Evolutionary conservation across 2,888 invertebrate genomes (phyloP), one percentile per base, ranked within the genome.

Genomic region (Athetis lepigone): DNA sequence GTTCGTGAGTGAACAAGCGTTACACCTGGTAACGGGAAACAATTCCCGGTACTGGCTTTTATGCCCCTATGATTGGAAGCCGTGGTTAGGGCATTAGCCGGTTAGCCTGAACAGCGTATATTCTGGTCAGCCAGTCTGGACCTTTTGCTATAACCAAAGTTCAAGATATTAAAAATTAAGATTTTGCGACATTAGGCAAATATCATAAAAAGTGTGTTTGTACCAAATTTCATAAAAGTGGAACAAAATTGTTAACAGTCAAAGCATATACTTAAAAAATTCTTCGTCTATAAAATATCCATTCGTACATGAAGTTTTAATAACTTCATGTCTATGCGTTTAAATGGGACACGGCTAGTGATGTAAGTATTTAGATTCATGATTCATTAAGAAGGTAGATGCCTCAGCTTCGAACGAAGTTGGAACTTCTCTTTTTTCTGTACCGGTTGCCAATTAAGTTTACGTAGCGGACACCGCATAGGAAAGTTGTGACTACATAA

Each of bases 351-450:
- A 56, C 37, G 55, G 39, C 45, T 46, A 60, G 63, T 54, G 23
- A 51, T 29, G 43, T 58, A 45, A 70, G 55, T 55, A 63, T 57
- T 57, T 66, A 62, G 66, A 70, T 66, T 70, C 70, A 67, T 75
- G 71, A 67, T 60, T 70, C 67, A 75, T 75, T 75, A 75, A 71
- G 64, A 59, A 64, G 45, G 46, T 66, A 56, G 62, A 75, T 70
- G 49, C 55, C 39, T 64, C 52, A 56, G 55, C 71, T 61, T 75
- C 42, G 47, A 62, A 63, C 60, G 55, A 74, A 71, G 64, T 64
- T 59, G 64, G 67, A 71, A 55, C 49, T 68, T 57, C 61, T 75
- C 42, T 61, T 64, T 68, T 64, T 68, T 21, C 39, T 55, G 21
- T 58, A 39, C 42, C 39, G 33, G 9, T 61, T 45, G 42, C 55